Conservation (phyloP, 2,797 vertebrate species). For the Limosa lapponica region DNA sequence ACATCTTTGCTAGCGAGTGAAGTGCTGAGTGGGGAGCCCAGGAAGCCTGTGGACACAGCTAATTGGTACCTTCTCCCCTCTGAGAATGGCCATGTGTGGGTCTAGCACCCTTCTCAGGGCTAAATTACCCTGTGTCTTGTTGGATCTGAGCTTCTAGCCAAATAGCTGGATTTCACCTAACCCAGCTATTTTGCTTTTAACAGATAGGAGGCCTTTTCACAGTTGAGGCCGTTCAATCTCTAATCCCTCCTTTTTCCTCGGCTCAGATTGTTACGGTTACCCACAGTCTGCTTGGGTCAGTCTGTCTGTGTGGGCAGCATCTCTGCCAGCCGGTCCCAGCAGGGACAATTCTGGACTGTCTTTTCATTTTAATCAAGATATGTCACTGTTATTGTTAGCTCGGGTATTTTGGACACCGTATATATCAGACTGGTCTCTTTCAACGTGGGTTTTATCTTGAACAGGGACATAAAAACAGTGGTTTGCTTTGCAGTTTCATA, state of each 20-base stretch:
- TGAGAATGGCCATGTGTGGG: too few species aligned
- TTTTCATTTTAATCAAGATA: background rate
- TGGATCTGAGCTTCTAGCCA: background rate
- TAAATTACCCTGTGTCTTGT: background rate
- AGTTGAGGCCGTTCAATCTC: background rate
- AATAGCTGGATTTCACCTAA: background rate
- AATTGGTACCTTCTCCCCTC: background rate
- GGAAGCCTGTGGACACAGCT: background rate
- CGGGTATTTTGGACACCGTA: too few species aligned
- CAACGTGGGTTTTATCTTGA: constrained; percentile 27
- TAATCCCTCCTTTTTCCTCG: background rate
- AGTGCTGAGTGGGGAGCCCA: background rate
- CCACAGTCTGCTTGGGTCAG: background rate
- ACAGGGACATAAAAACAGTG: background rate
- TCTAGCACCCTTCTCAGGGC: background rate
- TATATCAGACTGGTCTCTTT: background rate
- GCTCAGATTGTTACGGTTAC: background rate
- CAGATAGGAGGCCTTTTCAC: background rate
- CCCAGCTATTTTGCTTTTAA: background rate
- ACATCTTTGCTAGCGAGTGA: background rate
- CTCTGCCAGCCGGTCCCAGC: background rate
- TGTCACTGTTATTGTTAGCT: constrained; percentile 5
- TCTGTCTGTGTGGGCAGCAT: background rate
- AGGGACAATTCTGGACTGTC: background rate
- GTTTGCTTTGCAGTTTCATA: constrained; percentile 45